Base-by-base conservation (phyloP, 2,888 invertebrate species). In the Noctua pronuba region DNA sequence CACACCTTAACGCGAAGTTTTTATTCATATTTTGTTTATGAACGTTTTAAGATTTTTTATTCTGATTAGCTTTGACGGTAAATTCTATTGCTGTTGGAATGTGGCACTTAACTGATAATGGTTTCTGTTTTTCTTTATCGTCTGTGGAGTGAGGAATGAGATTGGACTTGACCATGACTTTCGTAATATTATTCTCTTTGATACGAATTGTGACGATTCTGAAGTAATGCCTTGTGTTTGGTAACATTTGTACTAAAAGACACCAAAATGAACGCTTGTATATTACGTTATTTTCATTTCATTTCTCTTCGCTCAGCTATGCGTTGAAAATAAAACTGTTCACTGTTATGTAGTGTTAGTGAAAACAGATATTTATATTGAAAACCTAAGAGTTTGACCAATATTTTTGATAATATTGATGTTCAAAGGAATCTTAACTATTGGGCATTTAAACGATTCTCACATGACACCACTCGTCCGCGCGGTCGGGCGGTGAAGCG, bases 21-120 rank as follows among this genome's bases (percentile, higher is more conserved):
- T 81, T 84, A 80, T 81, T 80, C 76, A 82, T 88, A 87, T 88
- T 88, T 85, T 87, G 82, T 87, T 87, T 80, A 82, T 88, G 88
- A 70, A 78, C 62, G 67, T 64, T 84, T 75, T 44, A 67, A 84
- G 84, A 73, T 79, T 73, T 74, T 78, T 87, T 82, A 88, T 87
- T 75, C 38, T 82, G 73, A 86, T 88, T 77, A 86, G 73, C 65
- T 74, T 62, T 76, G 62, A 79, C 69, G 79, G 73, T 75, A 77
- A 84, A 81, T 80, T 88, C 49, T 86, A 77, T 79, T 73, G 71
- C 75, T 66, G 64, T 58, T 65, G 28, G n/a, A 86, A 80, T 75
- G 46, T 74, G 44, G 76, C 66, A 67, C 65, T 74, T 75, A 46
- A 60, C 13, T 64, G 28, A 71, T 65, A 55, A 86, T 65, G 68